Percentiles rank a stretch among this genome's conserved stretches.
These are phyloP conservation scores for Hyposoter didymator DNA, from an alignment of 2,888 invertebrate species.

Conservation along the genomic window DNA sequence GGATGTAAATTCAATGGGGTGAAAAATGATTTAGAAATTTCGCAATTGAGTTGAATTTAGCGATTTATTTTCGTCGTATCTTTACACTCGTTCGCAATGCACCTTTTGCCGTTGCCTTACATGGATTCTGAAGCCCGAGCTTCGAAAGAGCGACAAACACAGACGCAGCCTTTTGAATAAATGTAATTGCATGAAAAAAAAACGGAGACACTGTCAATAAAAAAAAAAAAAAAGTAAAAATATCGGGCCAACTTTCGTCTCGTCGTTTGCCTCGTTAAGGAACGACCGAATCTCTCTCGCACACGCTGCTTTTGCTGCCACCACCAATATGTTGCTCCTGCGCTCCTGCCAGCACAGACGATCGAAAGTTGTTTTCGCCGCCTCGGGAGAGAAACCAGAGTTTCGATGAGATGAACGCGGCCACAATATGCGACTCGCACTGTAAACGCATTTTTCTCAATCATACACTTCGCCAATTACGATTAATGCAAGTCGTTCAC, in stretches of 20 bases:
- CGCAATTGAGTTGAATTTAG: neutral
- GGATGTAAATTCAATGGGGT: neutral
- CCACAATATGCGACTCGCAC: slow-evolving; percentile 24
- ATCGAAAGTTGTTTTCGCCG: slow-evolving; percentile 69
- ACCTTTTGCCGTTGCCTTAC: neutral
- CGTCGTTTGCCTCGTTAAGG: slow-evolving; percentile 52
- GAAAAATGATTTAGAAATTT: neutral
- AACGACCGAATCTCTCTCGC: slow-evolving; percentile 53
- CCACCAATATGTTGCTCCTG: neutral
- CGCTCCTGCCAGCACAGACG: slow-evolving; percentile 26
- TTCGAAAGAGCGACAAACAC: neutral
- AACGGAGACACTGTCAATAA: neutral
- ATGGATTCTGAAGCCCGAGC: neutral
- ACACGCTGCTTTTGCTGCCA: slow-evolving; percentile 3
- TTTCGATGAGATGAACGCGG: slow-evolving; percentile 54
- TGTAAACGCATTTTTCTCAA: neutral
- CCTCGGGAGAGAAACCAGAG: slow-evolving; percentile 56
- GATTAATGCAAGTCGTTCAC: neutral
- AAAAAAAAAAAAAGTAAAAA: slow-evolving; percentile 21
- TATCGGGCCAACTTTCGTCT: slow-evolving; percentile 42
- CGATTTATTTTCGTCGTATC: neutral
- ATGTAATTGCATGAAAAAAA: neutral
- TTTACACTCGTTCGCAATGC: slow-evolving; percentile 2
- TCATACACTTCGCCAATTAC: neutral
- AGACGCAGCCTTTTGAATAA: neutral